phyloP scores from a whole-genome alignment of 2,113 vertebrate genomes.

The Opisthocomus hoazin region DNA sequence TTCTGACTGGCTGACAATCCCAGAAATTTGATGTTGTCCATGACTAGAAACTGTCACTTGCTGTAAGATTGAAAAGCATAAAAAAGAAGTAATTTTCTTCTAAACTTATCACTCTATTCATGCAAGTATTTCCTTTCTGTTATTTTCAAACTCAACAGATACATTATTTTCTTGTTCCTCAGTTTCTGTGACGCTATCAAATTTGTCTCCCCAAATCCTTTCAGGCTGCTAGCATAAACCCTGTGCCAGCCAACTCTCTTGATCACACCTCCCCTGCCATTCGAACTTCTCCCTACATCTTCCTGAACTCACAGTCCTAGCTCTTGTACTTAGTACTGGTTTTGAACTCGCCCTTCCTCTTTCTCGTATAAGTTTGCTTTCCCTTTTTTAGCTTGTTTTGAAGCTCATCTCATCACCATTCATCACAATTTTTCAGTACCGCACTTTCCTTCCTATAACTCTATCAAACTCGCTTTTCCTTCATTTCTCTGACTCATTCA shows the following conservation, averaged over 20 bases:
- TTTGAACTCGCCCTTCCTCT: background rate
- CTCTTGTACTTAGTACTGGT: background rate
- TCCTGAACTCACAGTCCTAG: background rate
- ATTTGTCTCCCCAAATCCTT: background rate
- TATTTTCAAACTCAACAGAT: background rate
- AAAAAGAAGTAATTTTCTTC: background rate
- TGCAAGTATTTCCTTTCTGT: background rate
- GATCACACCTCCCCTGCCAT: background rate
- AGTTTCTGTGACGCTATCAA: background rate
- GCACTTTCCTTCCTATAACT: background rate
- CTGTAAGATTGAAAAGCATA: background rate
- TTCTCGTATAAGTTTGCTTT: background rate
- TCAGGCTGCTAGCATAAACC: background rate
- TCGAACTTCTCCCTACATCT: background rate
- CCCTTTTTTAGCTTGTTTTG: background rate
- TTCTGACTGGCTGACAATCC: background rate
- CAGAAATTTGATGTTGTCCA: background rate
- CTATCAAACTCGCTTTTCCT: background rate
- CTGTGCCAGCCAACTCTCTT: background rate
- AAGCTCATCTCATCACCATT: background rate
- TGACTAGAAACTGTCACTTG: background rate
- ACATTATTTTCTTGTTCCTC: background rate
- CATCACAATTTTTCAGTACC: background rate
- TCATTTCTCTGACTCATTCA: constrained; percentile 1
- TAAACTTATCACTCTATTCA: background rate